Conservation (phyloP, 2,797 vertebrate genomes). For the Hippopotamyrus pictus region DNA sequence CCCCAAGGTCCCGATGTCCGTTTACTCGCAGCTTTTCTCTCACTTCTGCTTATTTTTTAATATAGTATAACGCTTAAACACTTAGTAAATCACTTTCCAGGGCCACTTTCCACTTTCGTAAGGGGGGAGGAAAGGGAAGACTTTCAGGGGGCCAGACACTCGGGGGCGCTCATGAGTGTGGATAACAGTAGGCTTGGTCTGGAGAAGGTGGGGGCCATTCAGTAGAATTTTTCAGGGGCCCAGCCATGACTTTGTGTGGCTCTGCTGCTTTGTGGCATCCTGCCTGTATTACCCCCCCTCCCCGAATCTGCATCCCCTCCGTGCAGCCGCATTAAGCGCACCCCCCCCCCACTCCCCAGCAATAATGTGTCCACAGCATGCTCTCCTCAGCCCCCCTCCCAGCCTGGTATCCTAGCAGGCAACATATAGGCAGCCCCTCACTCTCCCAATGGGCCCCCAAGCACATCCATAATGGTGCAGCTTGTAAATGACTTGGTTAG, state of each 20-base stretch:
- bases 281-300: neutral
- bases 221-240: neutral
- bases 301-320: neutral
- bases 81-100: neutral
- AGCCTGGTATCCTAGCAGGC: neutral
- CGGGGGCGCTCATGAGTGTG: neutral
- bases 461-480: neutral
- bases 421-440: slow-evolving; percentile 27
- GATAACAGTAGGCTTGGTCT: neutral
- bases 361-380: neutral
- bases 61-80: neutral
- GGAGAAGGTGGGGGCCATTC: neutral
- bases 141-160: neutral
- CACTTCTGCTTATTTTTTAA: neutral
- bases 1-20: neutral
- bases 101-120: neutral
- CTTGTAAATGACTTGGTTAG: slow-evolving; percentile 14
- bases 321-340: neutral
- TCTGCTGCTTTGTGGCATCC: neutral
- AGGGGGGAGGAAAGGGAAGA: neutral
- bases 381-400: neutral
- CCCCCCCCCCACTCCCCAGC: neutral
- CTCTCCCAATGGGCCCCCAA: neutral
- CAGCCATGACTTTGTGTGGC: neutral
- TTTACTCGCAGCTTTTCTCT: neutral